A percentile compares a stretch with the other conserved stretches of the same genome.
phyloP scores from a whole-genome alignment of 2,888 invertebrate species.

The Lasius platythorax region DNA sequence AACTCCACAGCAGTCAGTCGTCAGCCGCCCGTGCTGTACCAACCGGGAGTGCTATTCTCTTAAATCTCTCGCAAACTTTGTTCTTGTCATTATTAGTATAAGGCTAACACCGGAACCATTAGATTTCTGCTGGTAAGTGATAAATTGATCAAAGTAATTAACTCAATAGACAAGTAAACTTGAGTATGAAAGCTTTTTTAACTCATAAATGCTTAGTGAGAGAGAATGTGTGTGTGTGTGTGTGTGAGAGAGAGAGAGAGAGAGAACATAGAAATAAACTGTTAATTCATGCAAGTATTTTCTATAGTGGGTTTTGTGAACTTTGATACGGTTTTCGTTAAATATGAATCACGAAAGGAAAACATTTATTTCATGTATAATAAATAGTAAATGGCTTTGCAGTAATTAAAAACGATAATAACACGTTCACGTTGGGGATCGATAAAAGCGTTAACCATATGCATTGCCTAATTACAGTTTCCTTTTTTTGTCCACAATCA shows the following conservation, averaged over 20 bases:
- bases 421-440: conserved; percentile 37
- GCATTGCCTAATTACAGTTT: conserved; percentile 65
- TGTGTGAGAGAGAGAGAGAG: background rate
- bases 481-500: conserved; percentile 61
- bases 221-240: no score
- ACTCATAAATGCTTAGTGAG: background rate
- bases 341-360: background rate
- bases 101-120: background rate
- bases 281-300: background rate
- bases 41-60: conserved; percentile 72
- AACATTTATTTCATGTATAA: background rate
- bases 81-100: background rate
- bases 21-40: conserved; percentile 78
- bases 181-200: background rate
- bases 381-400: background rate
- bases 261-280: background rate
- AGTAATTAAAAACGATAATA: conserved; percentile 6
- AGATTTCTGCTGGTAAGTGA: conserved; percentile 24
- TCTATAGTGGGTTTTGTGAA: background rate
- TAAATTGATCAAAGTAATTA: background rate
- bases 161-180: background rate
- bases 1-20: conserved; percentile 80
- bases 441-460: conserved; percentile 49
- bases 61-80: conserved; percentile 22
- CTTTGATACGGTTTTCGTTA: background rate